These are phyloP conservation scores for Ptilonorhynchus violaceus DNA, from an alignment of 2,113 vertebrate species.

Conservation along the genomic window DNA sequence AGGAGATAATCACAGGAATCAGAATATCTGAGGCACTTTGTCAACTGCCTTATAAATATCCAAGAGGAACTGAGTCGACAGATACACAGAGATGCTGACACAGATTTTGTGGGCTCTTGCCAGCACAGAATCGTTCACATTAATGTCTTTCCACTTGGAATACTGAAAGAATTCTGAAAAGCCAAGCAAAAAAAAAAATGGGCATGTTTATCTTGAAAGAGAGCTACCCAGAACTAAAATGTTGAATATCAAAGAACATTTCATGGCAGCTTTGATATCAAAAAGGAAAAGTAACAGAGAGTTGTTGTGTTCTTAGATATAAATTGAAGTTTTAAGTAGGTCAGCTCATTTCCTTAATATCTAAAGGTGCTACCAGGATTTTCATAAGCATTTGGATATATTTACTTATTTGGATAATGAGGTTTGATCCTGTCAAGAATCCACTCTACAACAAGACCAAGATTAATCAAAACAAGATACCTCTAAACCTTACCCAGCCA, in stretches of 20 bases:
- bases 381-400: not conserved
- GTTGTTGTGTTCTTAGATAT: not conserved
- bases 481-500: not conserved
- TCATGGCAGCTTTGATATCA: not conserved
- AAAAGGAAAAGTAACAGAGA: not conserved
- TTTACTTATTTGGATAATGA: not conserved
- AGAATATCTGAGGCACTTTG: not conserved
- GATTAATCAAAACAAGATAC: not conserved
- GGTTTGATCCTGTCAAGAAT: not conserved
- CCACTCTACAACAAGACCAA: not conserved
- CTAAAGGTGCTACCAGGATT: not conserved
- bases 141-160: not conserved
- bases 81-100: conserved; percentile 6
- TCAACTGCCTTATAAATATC: conserved; percentile 18
- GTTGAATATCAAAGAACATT: not conserved
- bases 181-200: not conserved
- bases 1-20: not conserved
- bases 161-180: conserved; percentile 15
- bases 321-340: not conserved
- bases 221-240: not conserved
- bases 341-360: not conserved
- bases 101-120: not conserved
- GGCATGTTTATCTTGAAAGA: not conserved
- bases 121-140: not conserved
- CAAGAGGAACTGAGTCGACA: conserved; percentile 4